Evolutionary conservation across 2,113 vertebrate species (phyloP).

Genomic region (Sitta europaea): DNA sequence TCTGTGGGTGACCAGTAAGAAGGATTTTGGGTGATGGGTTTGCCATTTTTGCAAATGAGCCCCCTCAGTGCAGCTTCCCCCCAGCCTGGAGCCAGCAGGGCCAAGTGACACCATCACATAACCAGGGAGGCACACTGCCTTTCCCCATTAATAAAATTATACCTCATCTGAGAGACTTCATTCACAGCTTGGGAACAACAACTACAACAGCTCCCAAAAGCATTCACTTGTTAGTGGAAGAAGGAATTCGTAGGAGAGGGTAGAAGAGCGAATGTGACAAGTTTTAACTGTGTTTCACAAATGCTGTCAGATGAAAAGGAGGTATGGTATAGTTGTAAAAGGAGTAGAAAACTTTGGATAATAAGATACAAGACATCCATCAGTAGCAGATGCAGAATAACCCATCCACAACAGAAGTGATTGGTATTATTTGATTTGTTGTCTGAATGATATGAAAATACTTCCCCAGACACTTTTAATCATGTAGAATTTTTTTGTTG

Average conservation of each 20-base stretch:
- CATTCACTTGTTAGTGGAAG: not conserved
- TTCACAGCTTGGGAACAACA: not conserved
- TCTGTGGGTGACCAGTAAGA: not conserved
- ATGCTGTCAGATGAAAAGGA: not conserved
- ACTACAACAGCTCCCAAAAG: not conserved
- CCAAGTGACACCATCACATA: not conserved
- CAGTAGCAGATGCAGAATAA: not conserved
- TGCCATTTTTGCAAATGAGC: not conserved
- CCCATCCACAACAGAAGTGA: not conserved
- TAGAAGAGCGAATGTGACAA: not conserved
- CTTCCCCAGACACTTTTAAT: not conserved
- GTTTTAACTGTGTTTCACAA: not conserved
- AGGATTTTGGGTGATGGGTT: not conserved
- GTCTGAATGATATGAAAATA: not conserved
- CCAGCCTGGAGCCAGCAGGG: not conserved
- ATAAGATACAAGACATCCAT: not conserved
- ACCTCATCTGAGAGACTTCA: not conserved
- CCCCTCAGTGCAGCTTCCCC: not conserved
- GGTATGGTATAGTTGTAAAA: not conserved
- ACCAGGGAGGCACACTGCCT: not conserved
- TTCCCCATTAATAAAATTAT: not conserved
- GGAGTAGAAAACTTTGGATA: not conserved
- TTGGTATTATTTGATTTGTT: not conserved
- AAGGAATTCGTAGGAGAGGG: not conserved
- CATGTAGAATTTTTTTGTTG: not conserved